Conservation (phyloP, 2,113 vertebrate genomes). For the Phyllostomus discolor region DNA sequence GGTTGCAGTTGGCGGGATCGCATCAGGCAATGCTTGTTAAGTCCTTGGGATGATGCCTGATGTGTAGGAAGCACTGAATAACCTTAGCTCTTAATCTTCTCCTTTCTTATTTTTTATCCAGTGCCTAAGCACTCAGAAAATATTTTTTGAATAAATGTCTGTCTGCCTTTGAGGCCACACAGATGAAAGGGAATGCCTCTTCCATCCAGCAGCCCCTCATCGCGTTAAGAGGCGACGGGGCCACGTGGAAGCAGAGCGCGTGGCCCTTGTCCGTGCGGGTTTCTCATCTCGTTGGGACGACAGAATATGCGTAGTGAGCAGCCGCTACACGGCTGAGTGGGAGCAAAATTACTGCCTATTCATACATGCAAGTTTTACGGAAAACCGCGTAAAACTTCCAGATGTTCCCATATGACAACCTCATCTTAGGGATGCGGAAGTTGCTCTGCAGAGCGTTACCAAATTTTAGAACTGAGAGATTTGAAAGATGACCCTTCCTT, state of each 20-base stretch:
- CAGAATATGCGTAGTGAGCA: background rate
- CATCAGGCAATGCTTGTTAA: background rate
- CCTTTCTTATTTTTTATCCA: background rate
- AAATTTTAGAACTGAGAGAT: background rate
- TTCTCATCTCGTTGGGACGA: background rate
- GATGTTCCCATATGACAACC: background rate
- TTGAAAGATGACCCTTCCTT: background rate
- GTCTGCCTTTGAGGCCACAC: background rate
- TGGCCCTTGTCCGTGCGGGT: background rate
- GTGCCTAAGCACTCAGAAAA: background rate
- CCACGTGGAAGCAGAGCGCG: background rate
- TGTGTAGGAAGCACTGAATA: background rate
- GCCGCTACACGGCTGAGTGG: background rate
- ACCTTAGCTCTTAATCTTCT: background rate
- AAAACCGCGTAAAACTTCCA: background rate
- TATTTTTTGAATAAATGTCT: background rate
- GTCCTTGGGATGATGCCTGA: background rate
- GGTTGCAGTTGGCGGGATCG: background rate
- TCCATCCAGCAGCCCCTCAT: background rate
- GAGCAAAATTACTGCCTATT: constrained; percentile 2
- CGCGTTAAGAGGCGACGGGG: background rate
- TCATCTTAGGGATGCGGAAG: background rate
- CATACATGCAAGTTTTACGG: background rate
- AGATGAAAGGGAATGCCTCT: background rate
- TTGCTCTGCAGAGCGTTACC: background rate